Conservation (phyloP, 2,113 vertebrate species). For the Chascanopsetta lugubris region DNA sequence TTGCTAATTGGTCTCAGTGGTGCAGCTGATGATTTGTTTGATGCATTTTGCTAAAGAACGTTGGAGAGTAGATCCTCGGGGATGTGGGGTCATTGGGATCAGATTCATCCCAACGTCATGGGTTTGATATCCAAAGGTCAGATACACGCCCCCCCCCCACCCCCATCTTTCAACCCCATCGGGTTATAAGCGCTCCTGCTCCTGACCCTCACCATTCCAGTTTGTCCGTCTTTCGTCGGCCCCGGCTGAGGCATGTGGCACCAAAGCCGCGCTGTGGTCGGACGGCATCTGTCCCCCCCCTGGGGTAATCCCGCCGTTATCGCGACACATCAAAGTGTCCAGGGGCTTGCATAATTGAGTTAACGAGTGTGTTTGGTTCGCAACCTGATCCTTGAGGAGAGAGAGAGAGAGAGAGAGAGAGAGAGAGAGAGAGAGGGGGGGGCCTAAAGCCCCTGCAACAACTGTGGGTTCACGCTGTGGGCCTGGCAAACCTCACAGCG, state of each 20-base stretch:
- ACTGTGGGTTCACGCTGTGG: conserved; percentile 68
- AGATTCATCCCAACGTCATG: conserved; percentile 40
- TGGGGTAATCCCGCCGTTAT: conserved; percentile 69
- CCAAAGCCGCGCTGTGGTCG: conserved; percentile 59
- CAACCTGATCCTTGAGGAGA: conserved; percentile 57
- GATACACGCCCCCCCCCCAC: conserved; percentile 17
- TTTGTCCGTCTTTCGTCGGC: conserved; percentile 56
- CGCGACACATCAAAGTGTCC: conserved; percentile 68
- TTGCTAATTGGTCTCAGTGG: conserved; percentile 67
- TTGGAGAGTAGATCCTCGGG: conserved; percentile 5
- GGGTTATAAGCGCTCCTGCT: conserved; percentile 39
- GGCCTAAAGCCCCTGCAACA: conserved; percentile 66
- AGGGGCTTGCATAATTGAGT: conserved; percentile 73
- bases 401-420: not conserved
- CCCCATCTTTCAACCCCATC: conserved; percentile 41
- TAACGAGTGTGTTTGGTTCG: conserved; percentile 70
- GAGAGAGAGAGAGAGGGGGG: conserved; percentile 12
- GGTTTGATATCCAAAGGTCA: conserved; percentile 23
- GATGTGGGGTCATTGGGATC: conserved; percentile 32
- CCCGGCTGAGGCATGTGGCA: conserved; percentile 45
- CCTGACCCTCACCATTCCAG: conserved; percentile 33
- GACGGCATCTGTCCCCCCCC: conserved; percentile 68
- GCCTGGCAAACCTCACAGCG: conserved; percentile 44
- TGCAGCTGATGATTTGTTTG: conserved; percentile 65
- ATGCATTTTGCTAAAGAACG: conserved; percentile 20